Evolutionary conservation across 2,888 invertebrate genomes (phyloP).

Genomic region (Rhabditoides inermis): DNA sequence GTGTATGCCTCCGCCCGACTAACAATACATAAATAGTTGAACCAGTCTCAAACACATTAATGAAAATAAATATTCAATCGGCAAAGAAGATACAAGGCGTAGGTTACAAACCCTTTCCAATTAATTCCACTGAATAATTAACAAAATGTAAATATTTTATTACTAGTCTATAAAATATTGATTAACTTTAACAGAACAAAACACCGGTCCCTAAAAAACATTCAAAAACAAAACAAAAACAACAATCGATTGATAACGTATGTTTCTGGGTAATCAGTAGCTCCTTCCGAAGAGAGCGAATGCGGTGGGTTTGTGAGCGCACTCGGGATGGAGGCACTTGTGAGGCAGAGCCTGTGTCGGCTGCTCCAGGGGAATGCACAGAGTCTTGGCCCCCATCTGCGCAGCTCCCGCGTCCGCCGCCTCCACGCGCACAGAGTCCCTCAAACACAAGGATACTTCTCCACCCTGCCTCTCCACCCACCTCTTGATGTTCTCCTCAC

Average conservation of each 20-base stretch:
- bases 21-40: too few species aligned
- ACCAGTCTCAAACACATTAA: too few species aligned
- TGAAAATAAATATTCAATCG: too few species aligned
- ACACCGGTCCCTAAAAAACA: not conserved
- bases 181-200: not conserved
- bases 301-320: conserved; percentile 70
- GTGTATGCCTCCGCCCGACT: too few species aligned
- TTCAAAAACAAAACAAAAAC: not conserved
- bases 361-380: conserved; percentile 89
- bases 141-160: not conserved
- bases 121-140: too few species aligned
- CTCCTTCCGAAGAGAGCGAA: conserved; percentile 90
- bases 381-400: conserved; percentile 92
- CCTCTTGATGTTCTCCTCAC: conserved; percentile 89
- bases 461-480: conserved; percentile 78
- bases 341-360: conserved; percentile 30
- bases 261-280: conserved; percentile 70
- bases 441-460: too few species aligned
- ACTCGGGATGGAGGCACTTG: conserved; percentile 78
- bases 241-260: not conserved
- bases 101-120: too few species aligned
- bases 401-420: conserved; percentile 58
- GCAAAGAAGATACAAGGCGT: too few species aligned
- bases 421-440: conserved; percentile 55
- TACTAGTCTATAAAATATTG: conserved; percentile 2